phyloP scores from a whole-genome alignment of 2,797 vertebrate species.

The Syngnathus rostellatus region DNA sequence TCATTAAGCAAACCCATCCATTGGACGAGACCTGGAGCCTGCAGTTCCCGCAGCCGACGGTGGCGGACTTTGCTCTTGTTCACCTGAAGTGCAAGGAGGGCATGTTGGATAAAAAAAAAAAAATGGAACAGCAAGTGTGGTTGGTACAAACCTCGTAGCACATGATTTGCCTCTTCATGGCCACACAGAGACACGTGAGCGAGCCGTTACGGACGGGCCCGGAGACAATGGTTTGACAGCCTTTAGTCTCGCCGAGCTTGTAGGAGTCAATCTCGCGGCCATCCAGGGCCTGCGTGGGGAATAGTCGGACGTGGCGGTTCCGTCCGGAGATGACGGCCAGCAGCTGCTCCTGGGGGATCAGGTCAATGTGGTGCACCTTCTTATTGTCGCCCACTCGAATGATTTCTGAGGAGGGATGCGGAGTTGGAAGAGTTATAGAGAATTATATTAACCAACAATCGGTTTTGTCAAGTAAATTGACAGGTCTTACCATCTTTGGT shows the following conservation, averaged over 20 bases:
- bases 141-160: slow-evolving; percentile 76
- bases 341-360: slow-evolving; percentile 87
- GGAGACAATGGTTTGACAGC: slow-evolving; percentile 86
- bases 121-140: not conserved
- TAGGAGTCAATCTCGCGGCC: slow-evolving; percentile 87
- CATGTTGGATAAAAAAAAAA: not conserved
- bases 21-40: slow-evolving; percentile 80
- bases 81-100: slow-evolving; percentile 45
- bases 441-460: not conserved
- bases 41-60: slow-evolving; percentile 86
- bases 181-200: slow-evolving; percentile 87
- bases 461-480: not conserved
- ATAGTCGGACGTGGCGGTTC: slow-evolving; percentile 92
- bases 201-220: slow-evolving; percentile 78
- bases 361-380: slow-evolving; percentile 92
- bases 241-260: slow-evolving; percentile 90
- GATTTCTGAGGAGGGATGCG: slow-evolving; percentile 73
- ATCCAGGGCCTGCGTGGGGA: slow-evolving; percentile 82
- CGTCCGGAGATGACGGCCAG: slow-evolving; percentile 94
- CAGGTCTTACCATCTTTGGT: slow-evolving; percentile 91
- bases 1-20: slow-evolving; percentile 96
- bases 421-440: not conserved
- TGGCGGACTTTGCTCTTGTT: slow-evolving; percentile 86
- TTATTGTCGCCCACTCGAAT: slow-evolving; percentile 95
- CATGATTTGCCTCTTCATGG: slow-evolving; percentile 92